Conservation (phyloP, 2,888 invertebrate species). For the Pheosia gnoma region DNA sequence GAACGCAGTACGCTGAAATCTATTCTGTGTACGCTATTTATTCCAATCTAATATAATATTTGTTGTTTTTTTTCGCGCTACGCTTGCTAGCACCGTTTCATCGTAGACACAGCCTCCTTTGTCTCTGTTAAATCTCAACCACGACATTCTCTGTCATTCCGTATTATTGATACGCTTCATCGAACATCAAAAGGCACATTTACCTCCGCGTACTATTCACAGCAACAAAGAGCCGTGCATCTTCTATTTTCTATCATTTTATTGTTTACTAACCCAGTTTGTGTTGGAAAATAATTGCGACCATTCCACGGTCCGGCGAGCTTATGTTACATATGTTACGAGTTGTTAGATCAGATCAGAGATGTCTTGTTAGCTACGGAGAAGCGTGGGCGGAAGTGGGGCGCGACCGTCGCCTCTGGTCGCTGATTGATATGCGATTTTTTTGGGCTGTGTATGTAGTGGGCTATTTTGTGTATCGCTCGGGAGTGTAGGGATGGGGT, state of each 20-base stretch:
- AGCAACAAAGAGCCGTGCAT: constrained; percentile 13
- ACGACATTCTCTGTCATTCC: background rate
- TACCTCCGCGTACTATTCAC: background rate
- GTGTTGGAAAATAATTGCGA: constrained; percentile 51
- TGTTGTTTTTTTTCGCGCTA: too few species aligned
- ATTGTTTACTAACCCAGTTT: constrained; percentile 64
- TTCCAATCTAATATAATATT: too few species aligned
- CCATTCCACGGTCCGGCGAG: constrained; percentile 49
- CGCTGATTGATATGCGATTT: background rate
- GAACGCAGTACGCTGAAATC: too few species aligned
- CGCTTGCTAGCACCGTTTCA: too few species aligned
- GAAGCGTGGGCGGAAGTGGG: constrained; percentile 59
- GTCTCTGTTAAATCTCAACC: background rate
- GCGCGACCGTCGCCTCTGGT: constrained; percentile 31
- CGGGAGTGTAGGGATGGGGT: too few species aligned
- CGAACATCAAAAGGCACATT: background rate
- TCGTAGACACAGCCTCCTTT: too few species aligned
- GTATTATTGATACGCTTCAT: background rate
- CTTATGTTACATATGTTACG: constrained; percentile 67
- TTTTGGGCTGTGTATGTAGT: background rate
- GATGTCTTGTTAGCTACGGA: constrained; percentile 42
- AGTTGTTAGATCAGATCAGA: constrained; percentile 62
- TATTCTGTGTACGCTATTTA: too few species aligned
- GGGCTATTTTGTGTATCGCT: too few species aligned
- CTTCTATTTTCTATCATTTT: constrained; percentile 42